phyloP scores from a whole-genome alignment of 2,888 invertebrate species.

The Diadegma fenestrale region DNA sequence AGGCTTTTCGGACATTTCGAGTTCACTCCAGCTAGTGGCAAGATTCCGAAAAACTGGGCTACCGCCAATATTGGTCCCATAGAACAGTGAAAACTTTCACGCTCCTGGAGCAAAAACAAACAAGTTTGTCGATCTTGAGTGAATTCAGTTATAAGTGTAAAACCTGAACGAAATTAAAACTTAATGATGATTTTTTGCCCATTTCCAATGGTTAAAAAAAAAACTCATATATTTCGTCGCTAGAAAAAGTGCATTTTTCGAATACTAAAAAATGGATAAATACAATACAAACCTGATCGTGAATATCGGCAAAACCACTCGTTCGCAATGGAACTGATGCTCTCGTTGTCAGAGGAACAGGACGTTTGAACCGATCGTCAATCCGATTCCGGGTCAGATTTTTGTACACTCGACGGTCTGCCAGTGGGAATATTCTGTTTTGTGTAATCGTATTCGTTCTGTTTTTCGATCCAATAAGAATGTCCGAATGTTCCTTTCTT shows the following conservation, averaged over 20 bases:
- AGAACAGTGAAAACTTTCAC: conserved; percentile 81
- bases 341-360: conserved; percentile 46
- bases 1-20: conserved; percentile 74
- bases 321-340: conserved; percentile 44
- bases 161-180: background rate
- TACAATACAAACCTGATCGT: background rate
- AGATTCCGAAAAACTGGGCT: conserved; percentile 82
- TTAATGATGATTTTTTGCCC: background rate
- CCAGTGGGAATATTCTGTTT: background rate
- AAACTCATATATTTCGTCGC: background rate
- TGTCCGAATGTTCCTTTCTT: background rate
- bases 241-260: background rate
- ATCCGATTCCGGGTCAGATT: background rate
- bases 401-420: background rate
- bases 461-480: background rate
- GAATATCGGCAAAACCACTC: conserved; percentile 7
- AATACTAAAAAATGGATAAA: background rate
- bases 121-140: background rate
- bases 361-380: conserved; percentile 15
- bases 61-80: conserved; percentile 76
- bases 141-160: background rate
- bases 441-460: background rate
- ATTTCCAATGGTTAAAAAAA: background rate
- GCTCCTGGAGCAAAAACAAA: conserved; percentile 70
- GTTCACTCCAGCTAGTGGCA: conserved; percentile 79